Evolutionary conservation across 2,888 invertebrate genomes (phyloP).

Genomic region (Athalia rosae): DNA sequence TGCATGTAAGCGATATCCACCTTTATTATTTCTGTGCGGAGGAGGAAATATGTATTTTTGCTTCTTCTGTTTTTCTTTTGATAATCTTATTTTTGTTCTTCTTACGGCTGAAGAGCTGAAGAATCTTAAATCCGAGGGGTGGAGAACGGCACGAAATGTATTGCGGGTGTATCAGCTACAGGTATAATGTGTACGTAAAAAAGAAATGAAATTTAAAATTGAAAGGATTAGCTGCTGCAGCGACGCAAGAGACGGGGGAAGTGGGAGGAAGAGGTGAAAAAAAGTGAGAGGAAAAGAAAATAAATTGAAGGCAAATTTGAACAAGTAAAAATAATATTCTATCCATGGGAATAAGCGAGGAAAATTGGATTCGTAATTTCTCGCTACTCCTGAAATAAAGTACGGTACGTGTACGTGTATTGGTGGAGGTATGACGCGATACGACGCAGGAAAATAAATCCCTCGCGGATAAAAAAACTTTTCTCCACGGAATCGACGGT

Average conservation of each 20-base stretch:
- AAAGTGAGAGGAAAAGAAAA: background rate
- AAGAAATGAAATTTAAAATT: slow-evolving; percentile 9
- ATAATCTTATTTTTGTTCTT: slow-evolving; percentile 2
- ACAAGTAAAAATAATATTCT: slow-evolving; percentile 13
- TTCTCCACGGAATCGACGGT: no score
- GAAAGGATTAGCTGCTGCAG: background rate
- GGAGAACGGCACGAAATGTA: background rate
- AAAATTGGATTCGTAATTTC: slow-evolving; percentile 37
- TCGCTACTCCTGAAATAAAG: slow-evolving; percentile 12
- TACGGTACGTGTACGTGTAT: background rate
- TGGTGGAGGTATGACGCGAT: background rate
- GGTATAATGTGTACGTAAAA: no score
- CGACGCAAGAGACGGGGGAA: background rate
- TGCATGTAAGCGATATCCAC: background rate
- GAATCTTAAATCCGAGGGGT: background rate
- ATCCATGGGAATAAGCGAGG: background rate
- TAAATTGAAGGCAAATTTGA: slow-evolving; percentile 36
- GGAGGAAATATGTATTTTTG: background rate
- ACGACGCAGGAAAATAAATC: slow-evolving; percentile 10
- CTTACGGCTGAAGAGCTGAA: background rate
- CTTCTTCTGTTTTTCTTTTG: background rate
- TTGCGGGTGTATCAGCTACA: background rate
- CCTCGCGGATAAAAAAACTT: no score
- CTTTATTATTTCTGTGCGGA: background rate
- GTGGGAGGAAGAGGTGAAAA: no score